Evolutionary conservation across 2,797 vertebrate species (phyloP).

Genomic region (Crax fasciolata): DNA sequence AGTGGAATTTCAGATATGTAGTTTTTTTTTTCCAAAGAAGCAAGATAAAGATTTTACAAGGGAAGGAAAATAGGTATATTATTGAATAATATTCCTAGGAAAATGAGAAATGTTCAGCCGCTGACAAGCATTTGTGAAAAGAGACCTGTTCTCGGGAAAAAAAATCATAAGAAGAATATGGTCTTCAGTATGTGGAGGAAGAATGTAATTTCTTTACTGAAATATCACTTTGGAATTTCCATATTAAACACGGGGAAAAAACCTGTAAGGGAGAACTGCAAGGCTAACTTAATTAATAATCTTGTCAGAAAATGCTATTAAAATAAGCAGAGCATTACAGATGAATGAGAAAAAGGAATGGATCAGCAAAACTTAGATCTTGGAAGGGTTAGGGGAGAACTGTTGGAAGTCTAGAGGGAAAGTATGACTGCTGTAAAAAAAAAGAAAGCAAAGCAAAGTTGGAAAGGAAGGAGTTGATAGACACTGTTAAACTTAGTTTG

Average conservation of each 20-base stretch:
- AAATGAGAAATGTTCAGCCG: not conserved
- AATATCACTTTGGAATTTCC: not conserved
- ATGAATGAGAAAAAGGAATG: not conserved
- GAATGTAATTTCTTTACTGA: not conserved
- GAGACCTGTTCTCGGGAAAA: not conserved
- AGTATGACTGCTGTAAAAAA: not conserved
- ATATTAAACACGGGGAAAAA: not conserved
- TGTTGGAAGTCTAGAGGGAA: not conserved
- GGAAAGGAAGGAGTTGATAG: not conserved
- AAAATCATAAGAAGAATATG: not conserved
- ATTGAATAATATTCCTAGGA: not conserved
- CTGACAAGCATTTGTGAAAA: not conserved
- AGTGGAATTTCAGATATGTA: not conserved
- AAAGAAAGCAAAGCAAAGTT: not conserved
- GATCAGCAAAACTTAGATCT: not conserved
- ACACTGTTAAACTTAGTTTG: not conserved
- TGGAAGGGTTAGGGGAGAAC: not conserved
- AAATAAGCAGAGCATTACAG: constrained; percentile 31
- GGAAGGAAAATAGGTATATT: not conserved
- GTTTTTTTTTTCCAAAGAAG: not conserved
- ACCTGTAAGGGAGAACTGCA: not conserved
- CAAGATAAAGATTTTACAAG: not conserved
- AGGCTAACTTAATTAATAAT: not conserved
- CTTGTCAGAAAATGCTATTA: constrained; percentile 5
- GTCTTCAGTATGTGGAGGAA: not conserved